Evolutionary conservation across 2,888 invertebrate genomes (phyloP).

Genomic region (Tenthredo notha): DNA sequence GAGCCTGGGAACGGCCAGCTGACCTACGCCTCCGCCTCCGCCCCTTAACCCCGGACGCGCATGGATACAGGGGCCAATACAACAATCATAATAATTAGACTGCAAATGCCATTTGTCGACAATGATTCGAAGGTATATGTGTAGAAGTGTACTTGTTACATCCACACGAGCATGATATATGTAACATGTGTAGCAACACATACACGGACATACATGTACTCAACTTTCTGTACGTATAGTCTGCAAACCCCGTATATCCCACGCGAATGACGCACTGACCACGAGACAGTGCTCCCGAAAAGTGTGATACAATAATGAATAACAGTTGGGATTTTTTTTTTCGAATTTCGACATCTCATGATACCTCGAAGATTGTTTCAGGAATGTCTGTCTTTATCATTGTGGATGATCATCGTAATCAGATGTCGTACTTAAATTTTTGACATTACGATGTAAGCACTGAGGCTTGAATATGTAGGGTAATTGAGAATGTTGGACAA

Average conservation of each 20-base stretch:
- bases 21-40: conserved; percentile 65
- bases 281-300: not conserved
- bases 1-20: conserved; percentile 76
- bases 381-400: not conserved
- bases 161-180: not conserved
- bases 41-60: conserved; percentile 43
- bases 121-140: conserved; percentile 11
- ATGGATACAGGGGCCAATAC: conserved; percentile 48
- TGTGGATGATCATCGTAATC: too few relatives aligned
- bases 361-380: not conserved
- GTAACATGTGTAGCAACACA: not conserved
- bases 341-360: not conserved
- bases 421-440: not conserved
- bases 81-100: conserved; percentile 48
- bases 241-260: conserved; percentile 24
- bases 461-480: not conserved
- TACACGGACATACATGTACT: not conserved
- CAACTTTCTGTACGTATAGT: not conserved
- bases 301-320: not conserved
- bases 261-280: conserved; percentile 25
- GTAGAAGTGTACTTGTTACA: not conserved
- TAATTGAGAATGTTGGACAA: conserved; percentile 69
- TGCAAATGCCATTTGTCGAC: conserved; percentile 50
- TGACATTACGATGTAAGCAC: not conserved
- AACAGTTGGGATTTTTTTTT: not conserved